These are phyloP conservation scores for Hecatera dysodea DNA, from an alignment of 2,888 invertebrate species.

Conservation along the genomic window DNA sequence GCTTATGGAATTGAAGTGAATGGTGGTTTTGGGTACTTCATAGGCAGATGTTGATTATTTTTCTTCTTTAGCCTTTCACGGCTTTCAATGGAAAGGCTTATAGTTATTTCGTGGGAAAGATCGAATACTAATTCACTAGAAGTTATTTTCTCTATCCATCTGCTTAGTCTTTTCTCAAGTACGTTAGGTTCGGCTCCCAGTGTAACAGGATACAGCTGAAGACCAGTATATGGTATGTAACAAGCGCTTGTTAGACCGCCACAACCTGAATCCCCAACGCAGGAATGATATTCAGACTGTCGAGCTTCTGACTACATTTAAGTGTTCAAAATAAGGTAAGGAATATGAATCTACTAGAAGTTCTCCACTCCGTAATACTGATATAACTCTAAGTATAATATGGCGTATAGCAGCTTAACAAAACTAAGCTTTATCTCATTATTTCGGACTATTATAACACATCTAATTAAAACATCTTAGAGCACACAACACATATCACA, in stretches of 20 bases:
- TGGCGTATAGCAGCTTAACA: background rate
- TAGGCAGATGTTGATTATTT: slow-evolving; percentile 5
- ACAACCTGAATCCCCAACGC: background rate
- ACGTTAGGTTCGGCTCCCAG: background rate
- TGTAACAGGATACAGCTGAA: background rate
- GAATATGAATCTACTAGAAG: background rate
- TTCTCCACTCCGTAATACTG: background rate
- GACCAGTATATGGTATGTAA: background rate
- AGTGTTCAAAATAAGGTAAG: background rate
- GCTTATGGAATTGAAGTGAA: slow-evolving; percentile 13
- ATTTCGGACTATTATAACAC: background rate
- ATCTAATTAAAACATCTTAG: slow-evolving; percentile 42
- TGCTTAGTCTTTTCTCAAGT: background rate
- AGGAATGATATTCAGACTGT: background rate
- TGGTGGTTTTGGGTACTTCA: slow-evolving; percentile 4
- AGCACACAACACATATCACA: slow-evolving; percentile 11
- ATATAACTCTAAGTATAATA: background rate
- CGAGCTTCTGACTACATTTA: background rate
- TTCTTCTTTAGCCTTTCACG: background rate
- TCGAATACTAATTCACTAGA: background rate
- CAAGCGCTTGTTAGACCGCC: background rate
- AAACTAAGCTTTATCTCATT: background rate
- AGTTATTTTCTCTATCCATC: background rate
- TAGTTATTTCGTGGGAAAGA: background rate
- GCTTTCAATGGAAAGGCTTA: background rate